Conservation (phyloP, 2,113 vertebrate genomes). For the Crotalus viridis region DNA sequence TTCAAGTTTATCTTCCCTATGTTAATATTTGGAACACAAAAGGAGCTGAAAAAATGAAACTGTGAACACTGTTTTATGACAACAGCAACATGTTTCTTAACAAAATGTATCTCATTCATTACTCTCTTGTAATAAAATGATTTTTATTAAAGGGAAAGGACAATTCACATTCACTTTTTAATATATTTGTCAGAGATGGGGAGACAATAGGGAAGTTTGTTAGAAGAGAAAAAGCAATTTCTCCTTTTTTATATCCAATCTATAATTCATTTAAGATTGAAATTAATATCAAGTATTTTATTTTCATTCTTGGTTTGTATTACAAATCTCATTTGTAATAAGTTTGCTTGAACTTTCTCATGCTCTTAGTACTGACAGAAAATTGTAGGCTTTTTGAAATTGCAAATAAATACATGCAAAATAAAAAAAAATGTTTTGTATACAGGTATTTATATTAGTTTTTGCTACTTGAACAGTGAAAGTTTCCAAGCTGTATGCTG, state of each 20-base stretch:
- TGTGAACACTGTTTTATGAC: not conserved
- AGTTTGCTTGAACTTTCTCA: not conserved
- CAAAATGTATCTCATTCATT: not conserved
- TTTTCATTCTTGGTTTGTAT: not conserved
- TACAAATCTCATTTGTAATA: not conserved
- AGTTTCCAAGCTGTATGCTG: not conserved
- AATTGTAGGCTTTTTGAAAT: not conserved
- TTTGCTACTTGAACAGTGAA: not conserved
- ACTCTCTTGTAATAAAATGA: too few species aligned
- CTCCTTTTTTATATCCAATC: not conserved
- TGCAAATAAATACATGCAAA: not conserved
- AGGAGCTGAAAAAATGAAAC: not conserved
- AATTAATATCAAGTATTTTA: not conserved
- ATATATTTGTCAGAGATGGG: not conserved
- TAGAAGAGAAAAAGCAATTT: not conserved
- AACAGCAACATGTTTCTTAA: not conserved
- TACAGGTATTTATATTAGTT: not conserved
- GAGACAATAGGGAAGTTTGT: not conserved
- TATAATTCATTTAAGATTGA: not conserved
- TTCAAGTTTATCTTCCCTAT: not conserved
- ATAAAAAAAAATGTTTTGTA: not conserved
- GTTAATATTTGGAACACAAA: not conserved
- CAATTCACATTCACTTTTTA: not conserved
- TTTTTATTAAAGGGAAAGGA: not conserved
- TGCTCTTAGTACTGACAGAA: not conserved